Percentiles rank a stretch among this genome's conserved stretches.
These are phyloP conservation scores for Tragelaphus oryx DNA, from an alignment of 2,797 vertebrate species.

Conservation along the genomic window DNA sequence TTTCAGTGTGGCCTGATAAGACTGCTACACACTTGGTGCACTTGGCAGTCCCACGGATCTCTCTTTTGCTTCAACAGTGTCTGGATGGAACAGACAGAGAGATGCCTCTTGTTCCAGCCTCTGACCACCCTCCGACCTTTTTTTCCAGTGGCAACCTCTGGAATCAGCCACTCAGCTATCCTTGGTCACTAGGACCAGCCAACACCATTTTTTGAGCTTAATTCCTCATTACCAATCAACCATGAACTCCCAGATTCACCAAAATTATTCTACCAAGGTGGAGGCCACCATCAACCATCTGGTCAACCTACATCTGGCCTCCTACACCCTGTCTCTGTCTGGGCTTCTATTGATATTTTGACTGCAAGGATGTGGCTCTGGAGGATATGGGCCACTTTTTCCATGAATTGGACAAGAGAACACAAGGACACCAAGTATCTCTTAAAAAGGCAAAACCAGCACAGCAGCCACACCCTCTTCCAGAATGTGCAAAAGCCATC, in stretches of 20 bases:
- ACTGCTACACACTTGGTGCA: not conserved
- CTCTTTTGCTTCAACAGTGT: not conserved
- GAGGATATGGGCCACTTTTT: not conserved
- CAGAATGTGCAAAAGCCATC: not conserved
- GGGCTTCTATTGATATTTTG: not conserved
- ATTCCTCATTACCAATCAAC: not conserved
- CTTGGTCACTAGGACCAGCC: not conserved
- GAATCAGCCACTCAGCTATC: not conserved
- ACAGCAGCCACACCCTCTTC: fast-evolving
- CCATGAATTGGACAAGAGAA: not conserved
- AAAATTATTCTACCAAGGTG: not conserved
- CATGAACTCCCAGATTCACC: not conserved
- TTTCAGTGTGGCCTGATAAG: not conserved
- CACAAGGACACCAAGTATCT: not conserved
- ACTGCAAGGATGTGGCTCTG: not conserved
- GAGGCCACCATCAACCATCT: not conserved
- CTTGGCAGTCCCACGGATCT: not conserved
- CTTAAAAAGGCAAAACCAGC: not conserved
- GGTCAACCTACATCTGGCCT: not conserved
- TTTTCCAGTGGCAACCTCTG: not conserved
- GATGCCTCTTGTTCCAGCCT: not conserved
- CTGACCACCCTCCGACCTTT: not conserved
- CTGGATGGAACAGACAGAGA: not conserved
- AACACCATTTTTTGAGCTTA: not conserved
- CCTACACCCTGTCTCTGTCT: not conserved